Evolutionary conservation across 2,113 vertebrate species (phyloP).

Genomic region (Hiodon alosoides): DNA sequence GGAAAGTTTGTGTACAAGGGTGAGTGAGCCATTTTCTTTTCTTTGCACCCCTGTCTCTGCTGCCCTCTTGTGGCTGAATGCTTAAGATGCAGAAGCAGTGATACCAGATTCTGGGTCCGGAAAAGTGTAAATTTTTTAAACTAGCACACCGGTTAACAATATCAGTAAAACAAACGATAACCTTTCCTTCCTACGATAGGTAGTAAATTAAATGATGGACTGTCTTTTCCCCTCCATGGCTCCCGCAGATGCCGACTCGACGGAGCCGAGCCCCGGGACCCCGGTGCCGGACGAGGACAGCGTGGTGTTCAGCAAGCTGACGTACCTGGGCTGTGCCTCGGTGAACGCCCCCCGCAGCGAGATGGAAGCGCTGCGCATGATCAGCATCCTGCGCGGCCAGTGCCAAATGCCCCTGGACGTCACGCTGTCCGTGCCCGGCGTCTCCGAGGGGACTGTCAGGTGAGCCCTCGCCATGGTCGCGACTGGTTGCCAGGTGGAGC

Average conservation of each 20-base stretch:
- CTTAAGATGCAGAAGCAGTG: background rate
- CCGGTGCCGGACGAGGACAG: slow-evolving; percentile 90
- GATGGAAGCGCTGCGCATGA: slow-evolving; percentile 93
- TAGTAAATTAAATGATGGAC: no score
- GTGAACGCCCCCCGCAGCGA: slow-evolving; percentile 96
- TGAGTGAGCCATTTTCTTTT: slow-evolving; percentile 12
- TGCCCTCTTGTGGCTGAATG: background rate
- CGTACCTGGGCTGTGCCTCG: slow-evolving; percentile 91
- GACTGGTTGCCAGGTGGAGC: background rate
- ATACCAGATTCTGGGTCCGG: background rate
- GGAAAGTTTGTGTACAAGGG: slow-evolving; percentile 69
- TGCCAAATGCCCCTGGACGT: slow-evolving; percentile 89
- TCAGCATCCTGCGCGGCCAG: slow-evolving; percentile 89
- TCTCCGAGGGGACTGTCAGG: slow-evolving; percentile 96
- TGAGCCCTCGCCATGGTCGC: slow-evolving; percentile 37
- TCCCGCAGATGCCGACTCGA: slow-evolving; percentile 52
- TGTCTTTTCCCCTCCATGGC: background rate
- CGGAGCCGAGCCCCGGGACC: slow-evolving; percentile 73
- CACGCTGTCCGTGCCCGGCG: slow-evolving; percentile 90
- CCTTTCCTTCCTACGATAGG: no score
- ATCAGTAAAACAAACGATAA: no score
- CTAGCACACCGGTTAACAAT: no score
- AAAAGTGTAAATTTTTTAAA: no score
- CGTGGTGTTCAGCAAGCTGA: slow-evolving; percentile 94
- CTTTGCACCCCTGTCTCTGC: background rate